phyloP scores from a whole-genome alignment of 2,888 invertebrate species.

The Hermodice carunculata region DNA sequence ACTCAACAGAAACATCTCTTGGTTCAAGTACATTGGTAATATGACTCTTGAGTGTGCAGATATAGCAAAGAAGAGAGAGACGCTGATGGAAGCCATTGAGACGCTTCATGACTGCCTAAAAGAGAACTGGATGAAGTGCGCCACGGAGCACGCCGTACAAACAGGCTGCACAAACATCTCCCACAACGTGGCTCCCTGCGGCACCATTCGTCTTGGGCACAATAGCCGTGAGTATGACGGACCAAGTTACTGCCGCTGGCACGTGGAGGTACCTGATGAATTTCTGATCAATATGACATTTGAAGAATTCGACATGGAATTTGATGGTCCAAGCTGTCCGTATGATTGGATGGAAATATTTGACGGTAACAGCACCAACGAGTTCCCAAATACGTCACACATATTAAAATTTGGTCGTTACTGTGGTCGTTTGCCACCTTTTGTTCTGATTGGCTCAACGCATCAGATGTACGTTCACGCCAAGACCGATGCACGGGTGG shows the following conservation, averaged over 20 bases:
- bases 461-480: constrained; percentile 14
- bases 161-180: not conserved
- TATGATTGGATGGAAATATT: constrained; percentile 13
- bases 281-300: constrained; percentile 26
- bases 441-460: constrained; percentile 14
- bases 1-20: constrained; percentile 18
- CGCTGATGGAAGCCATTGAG: constrained; percentile 25
- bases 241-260: constrained; percentile 12
- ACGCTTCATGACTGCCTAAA: constrained; percentile 20
- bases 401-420: not conserved
- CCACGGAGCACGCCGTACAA: constrained; percentile 14
- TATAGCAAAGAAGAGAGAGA: constrained; percentile 12
- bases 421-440: constrained; percentile 15
- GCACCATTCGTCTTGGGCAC: constrained; percentile 12
- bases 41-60: constrained; percentile 20
- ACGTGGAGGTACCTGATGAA: constrained; percentile 20
- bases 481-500: constrained; percentile 9
- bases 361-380: not conserved
- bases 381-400: too few relatives aligned
- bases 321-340: constrained; percentile 9
- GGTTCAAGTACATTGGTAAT: constrained; percentile 26
- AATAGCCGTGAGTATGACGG: not conserved
- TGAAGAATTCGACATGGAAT: constrained; percentile 29
- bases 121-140: constrained; percentile 14
- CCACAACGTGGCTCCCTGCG: constrained; percentile 6